These are phyloP conservation scores for Nothoprocta pentlandii DNA, from an alignment of 2,113 vertebrate species.

Conservation along the genomic window DNA sequence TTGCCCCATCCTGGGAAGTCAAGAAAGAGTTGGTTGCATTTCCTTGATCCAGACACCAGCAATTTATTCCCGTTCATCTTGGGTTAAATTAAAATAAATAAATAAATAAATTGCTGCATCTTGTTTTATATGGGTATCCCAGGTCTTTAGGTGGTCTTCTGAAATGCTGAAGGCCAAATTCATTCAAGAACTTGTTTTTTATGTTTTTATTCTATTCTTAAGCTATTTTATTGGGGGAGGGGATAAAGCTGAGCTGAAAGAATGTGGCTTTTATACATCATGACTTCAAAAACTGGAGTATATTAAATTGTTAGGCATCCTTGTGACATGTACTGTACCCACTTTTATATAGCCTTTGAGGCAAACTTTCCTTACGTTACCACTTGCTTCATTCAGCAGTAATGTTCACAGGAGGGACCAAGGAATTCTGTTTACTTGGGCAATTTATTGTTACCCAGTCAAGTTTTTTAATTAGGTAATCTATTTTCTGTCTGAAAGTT, in stretches of 20 bases:
- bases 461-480: background rate
- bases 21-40: background rate
- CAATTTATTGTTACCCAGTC: background rate
- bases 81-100: background rate
- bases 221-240: too few relatives aligned
- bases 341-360: background rate
- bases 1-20: background rate
- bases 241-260: background rate
- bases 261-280: background rate
- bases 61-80: background rate
- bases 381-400: background rate
- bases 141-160: background rate
- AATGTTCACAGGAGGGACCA: background rate
- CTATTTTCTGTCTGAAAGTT: background rate
- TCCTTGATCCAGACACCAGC: background rate
- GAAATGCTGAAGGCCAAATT: background rate
- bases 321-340: background rate
- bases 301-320: background rate
- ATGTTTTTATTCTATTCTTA: too few relatives aligned
- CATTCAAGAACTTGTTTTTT: too few relatives aligned
- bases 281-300: background rate
- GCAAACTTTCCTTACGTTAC: background rate
- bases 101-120: background rate
- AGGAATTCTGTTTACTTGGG: background rate
- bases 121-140: background rate